A percentile compares a stretch with the other conserved stretches of the same genome.
Evolutionary conservation across 30 jellyfish, hydroid and myxozoan species (phyloP).

Genomic region (Catostylus mosaicus): DNA sequence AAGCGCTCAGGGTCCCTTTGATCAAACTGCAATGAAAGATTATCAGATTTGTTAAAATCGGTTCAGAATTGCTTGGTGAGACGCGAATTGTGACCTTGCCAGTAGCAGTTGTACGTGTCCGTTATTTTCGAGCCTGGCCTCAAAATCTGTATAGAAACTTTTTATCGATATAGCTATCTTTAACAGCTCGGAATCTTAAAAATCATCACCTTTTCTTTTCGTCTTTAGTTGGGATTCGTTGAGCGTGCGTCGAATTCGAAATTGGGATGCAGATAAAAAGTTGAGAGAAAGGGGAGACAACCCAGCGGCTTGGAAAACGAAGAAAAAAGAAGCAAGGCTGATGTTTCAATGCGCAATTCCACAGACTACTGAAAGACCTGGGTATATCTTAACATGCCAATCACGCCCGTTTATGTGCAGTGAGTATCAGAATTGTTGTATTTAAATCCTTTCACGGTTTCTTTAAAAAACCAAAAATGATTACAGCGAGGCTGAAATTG

Average conservation of each 20-base stretch:
- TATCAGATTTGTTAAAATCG: too few relatives aligned
- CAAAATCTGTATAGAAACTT: too few relatives aligned
- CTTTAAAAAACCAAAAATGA: background rate
- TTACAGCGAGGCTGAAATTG: background rate
- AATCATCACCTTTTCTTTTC: too few relatives aligned
- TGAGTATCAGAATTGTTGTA: conserved; percentile 63
- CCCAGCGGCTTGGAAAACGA: conserved; percentile 94
- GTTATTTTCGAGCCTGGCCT: too few relatives aligned
- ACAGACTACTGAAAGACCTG: conserved; percentile 71
- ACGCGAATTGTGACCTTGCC: too few relatives aligned
- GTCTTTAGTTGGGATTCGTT: conserved; percentile 95
- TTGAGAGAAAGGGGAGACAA: conserved; percentile 91
- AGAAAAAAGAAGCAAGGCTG: conserved; percentile 93
- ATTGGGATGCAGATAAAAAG: conserved; percentile 95
- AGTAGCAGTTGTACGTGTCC: too few relatives aligned
- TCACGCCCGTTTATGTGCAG: conserved; percentile 96
- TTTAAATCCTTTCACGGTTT: background rate
- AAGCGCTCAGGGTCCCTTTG: too few relatives aligned
- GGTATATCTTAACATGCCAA: conserved; percentile 82
- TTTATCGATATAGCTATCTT: too few relatives aligned
- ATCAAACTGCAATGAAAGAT: too few relatives aligned
- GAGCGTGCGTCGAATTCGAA: conserved; percentile 91
- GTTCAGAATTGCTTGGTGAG: too few relatives aligned
- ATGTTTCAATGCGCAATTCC: conserved; percentile 92
- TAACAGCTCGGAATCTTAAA: too few relatives aligned